phyloP scores from a whole-genome alignment of 2,797 vertebrate genomes.

The Microctenopoma stevenorrisi region DNA sequence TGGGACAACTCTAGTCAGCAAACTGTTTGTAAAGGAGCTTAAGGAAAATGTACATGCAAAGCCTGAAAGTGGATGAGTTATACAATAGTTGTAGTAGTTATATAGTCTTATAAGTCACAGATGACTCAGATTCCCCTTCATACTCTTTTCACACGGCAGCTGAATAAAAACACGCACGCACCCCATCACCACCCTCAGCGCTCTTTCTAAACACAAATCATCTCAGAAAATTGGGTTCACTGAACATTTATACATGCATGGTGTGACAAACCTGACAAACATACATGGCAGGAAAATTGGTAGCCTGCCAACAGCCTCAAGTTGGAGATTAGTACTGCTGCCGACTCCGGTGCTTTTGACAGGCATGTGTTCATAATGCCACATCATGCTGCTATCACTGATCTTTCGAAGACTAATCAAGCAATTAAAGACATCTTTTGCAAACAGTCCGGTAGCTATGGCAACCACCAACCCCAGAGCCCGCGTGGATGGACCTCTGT shows the following conservation, averaged over 20 bases:
- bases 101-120: too few relatives aligned
- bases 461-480: constrained; percentile 48
- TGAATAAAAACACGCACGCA: too few relatives aligned
- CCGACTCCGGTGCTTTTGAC: constrained; percentile 66
- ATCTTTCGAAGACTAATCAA: constrained; percentile 75
- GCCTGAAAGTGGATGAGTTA: too few relatives aligned
- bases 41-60: too few relatives aligned
- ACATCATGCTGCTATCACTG: constrained; percentile 63
- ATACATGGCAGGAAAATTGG: constrained; percentile 74
- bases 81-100: too few relatives aligned
- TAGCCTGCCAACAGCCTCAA: constrained; percentile 68
- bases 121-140: too few relatives aligned
- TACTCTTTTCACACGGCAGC: too few relatives aligned
- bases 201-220: constrained; percentile 2
- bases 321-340: constrained; percentile 59
- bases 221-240: constrained; percentile 65
- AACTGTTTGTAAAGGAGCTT: too few relatives aligned
- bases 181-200: too few relatives aligned
- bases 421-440: constrained; percentile 68
- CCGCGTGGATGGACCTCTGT: constrained; percentile 29
- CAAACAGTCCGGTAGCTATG: constrained; percentile 53
- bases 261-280: constrained; percentile 68
- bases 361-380: constrained; percentile 71
- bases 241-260: constrained; percentile 70
- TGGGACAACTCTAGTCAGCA: too few relatives aligned